Base-by-base conservation (phyloP, 2,797 vertebrate genomes). In the Liasis olivaceus region DNA sequence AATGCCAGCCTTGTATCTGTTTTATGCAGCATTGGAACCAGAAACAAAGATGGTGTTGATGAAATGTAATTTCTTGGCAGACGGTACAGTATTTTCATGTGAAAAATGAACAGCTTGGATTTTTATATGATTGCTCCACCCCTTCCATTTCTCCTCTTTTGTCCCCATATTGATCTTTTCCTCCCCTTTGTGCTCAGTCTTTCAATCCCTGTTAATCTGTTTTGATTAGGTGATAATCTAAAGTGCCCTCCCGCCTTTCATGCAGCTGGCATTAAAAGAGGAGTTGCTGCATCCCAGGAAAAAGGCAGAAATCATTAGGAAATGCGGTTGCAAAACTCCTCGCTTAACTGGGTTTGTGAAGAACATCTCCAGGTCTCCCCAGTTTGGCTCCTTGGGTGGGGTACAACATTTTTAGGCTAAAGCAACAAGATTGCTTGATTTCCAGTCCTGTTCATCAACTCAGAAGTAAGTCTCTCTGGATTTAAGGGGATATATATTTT, bases 201-300 rank as follows among this genome's bases (percentile, higher is more conserved):
- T 5, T 31, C 59, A 26, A 47, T 12, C 31, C 90, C 62, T 4
- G 5, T 24, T 58, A 89, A 69, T 89, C 81, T 69, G 28, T 92
- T 89, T 92, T 64, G n/a, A 87, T 90, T 59, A 89, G 88, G 84
- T 87, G 64, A 81, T 64, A 77, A 86, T 87, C 15, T 85, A 2
- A 15, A 72, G 28, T n/a, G 28, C 14, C 22, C n/a, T 36, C 87
- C 22, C 22, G 2, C 13, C 42, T 81, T 31, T 87, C 87, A 87
- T 63, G 24, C 81, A 77, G 77, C 85, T 90, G 58, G 81, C 81
- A 59, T 89, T 89, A n/a, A 15, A 62, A 59, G 60, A 12, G 9
- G 51, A 24, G 20, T 26, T n/a, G 20, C 36, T 13, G 7, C 42
- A 42, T 56, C 2, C 2, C 26, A 17, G 13, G 13, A 5, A 77